These are phyloP conservation scores for Lithophane semibrunnea DNA, from an alignment of 2,888 invertebrate species.

Conservation along the genomic window DNA sequence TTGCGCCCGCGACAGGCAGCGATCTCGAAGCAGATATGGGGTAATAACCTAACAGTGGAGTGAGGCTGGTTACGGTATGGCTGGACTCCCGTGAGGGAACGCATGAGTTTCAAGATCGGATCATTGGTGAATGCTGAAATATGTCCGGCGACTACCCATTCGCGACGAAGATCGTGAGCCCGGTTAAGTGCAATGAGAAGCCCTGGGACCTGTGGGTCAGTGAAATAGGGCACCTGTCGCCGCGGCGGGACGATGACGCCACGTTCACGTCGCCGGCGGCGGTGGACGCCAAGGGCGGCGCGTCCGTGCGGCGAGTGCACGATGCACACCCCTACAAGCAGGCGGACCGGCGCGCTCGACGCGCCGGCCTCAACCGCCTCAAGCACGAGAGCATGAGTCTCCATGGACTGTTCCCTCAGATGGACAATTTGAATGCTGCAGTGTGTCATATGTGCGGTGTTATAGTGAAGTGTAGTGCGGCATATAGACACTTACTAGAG, in stretches of 20 bases:
- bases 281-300: conserved; percentile 78
- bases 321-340: conserved; percentile 81
- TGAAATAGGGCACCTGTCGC: conserved; percentile 88
- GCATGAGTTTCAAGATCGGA: conserved; percentile 75
- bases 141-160: conserved; percentile 87
- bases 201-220: conserved; percentile 89
- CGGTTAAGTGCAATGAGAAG: conserved; percentile 88
- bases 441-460: conserved; percentile 95
- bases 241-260: conserved; percentile 83
- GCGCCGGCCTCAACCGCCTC: conserved; percentile 89
- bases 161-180: conserved; percentile 85
- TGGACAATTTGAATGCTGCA: conserved; percentile 94
- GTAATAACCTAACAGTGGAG: conserved; percentile 89
- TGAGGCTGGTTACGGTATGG: conserved; percentile 84
- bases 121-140: conserved; percentile 78
- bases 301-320: conserved; percentile 75
- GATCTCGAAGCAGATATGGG: conserved; percentile 84
- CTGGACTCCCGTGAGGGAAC: conserved; percentile 83
- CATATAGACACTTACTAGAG: conserved; percentile 93
- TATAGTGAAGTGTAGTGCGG: conserved; percentile 94
- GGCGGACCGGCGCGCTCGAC: conserved; percentile 77
- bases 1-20: conserved; percentile 76
- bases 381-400: conserved; percentile 92
- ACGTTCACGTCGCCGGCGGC: conserved; percentile 79
- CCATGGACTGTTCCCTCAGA: conserved; percentile 94